Evolutionary conservation across 2,797 vertebrate species (phyloP), one percentile per base, ranked within the genome.

Genomic region (Cyclura pinguis): DNA sequence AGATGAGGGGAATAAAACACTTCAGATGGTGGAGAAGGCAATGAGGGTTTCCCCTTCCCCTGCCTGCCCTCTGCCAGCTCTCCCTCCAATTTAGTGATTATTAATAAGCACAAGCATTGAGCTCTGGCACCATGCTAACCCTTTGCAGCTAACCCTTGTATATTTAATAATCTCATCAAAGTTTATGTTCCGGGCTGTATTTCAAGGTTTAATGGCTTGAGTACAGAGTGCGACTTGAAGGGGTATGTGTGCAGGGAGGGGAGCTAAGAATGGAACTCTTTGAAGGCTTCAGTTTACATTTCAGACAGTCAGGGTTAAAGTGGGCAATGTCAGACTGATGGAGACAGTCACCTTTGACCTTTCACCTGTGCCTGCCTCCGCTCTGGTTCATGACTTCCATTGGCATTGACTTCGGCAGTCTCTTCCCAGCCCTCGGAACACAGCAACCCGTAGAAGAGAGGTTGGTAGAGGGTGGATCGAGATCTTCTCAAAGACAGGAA

Each of bases 161-260:
- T 94, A 93, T 94, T 95, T 96, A 96, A 96, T 95, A 96, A 96
- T 95, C 94, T 89, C 93, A 95, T 96, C 95, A 93, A 92, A 91
- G 89, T 94, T 95, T 91, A 92, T 93, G 94, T 93, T 94, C 91
- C 84, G 91, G 94, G 91, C 86, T 96, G 92, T 93, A 93, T 93
- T 96, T 96, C 93, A 93, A 82, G 90, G 85, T 95, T 94, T 96
- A 95, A 96, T 90, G 92, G 92, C 80, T 77, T 10, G 84, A 50
- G 50, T 13, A 29, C 84, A 86, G 77, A 90, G 77, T 47, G 78
- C 12, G 55, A n/a, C 85, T 64, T 29, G 77, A 50, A 27, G 50
- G n/a, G 64, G 42, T 78, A 6, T 38, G 29, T 29, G 67, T 22
- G 20, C 13, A 6, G 24, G 42, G 84, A 20, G 72, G 42, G 10